Percentiles rank a stretch among this genome's conserved stretches.
Evolutionary conservation across 2,888 invertebrate genomes (phyloP).

Genomic region (Hoplodrina blanda): DNA sequence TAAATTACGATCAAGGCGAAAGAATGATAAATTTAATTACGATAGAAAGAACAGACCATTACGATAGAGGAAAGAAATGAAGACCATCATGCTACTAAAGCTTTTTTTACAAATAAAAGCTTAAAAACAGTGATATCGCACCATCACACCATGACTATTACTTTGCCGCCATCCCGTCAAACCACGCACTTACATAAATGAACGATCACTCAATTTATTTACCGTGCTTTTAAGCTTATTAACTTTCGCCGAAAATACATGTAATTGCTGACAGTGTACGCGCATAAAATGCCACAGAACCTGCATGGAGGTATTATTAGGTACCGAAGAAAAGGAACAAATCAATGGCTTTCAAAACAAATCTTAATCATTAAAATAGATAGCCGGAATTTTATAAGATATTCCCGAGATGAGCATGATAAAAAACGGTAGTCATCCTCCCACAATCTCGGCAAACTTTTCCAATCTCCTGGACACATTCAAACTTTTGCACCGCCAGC

Average conservation of each 20-base stretch:
- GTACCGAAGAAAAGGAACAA: background rate
- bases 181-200: conserved; percentile 29
- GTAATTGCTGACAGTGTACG: conserved; percentile 36
- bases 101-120: background rate
- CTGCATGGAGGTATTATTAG: background rate
- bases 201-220: conserved; percentile 11
- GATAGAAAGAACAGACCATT: no score
- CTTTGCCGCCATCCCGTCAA: background rate
- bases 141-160: conserved; percentile 32
- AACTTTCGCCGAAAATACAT: conserved; percentile 38
- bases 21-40: no score
- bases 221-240: conserved; percentile 49
- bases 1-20: no score
- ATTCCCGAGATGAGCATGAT: conserved; percentile 16
- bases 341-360: background rate
- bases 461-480: conserved; percentile 51
- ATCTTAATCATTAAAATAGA: no score
- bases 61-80: no score
- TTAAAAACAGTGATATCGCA: conserved; percentile 10
- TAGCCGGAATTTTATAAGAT: conserved; percentile 16
- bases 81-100: no score
- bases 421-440: conserved; percentile 23
- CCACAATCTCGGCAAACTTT: conserved; percentile 45
- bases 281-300: background rate
- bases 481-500: conserved; percentile 39